These are phyloP conservation scores for Rynchops niger DNA, from an alignment of 2,113 vertebrate species.

Conservation along the genomic window DNA sequence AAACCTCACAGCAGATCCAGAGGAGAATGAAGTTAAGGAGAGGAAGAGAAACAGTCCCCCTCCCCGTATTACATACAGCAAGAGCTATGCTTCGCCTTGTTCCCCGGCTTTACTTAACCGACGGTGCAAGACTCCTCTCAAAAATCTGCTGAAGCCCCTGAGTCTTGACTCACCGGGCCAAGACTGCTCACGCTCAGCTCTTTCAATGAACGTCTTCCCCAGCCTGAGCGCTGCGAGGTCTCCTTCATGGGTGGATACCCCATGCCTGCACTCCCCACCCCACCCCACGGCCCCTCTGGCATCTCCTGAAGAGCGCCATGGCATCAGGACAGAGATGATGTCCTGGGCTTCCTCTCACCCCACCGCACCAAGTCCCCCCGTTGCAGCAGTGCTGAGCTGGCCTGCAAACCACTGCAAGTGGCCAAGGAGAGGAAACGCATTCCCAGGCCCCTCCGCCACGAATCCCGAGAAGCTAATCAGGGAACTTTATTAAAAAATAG, in stretches of 20 bases:
- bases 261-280: background rate
- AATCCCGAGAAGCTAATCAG: constrained; percentile 44
- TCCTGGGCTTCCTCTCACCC: background rate
- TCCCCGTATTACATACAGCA: background rate
- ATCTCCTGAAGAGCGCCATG: background rate
- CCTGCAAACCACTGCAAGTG: background rate
- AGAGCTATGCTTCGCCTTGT: background rate
- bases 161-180: background rate
- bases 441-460: background rate
- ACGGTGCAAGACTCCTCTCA: background rate
- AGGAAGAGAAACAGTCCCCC: background rate
- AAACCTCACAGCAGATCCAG: background rate
- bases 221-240: fast-evolving
- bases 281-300: background rate
- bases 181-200: background rate
- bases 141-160: background rate
- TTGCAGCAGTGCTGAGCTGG: background rate
- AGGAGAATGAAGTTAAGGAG: background rate
- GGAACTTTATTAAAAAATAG: constrained; percentile 67
- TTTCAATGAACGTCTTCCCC: fast-evolving
- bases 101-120: background rate
- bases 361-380: fast-evolving
- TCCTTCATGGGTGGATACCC: background rate
- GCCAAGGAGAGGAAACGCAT: constrained; percentile 57
- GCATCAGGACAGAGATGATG: background rate